Evolutionary conservation across 2,797 vertebrate species (phyloP), one percentile per base, ranked within the genome.

Genomic region (Epinephelus awoara): DNA sequence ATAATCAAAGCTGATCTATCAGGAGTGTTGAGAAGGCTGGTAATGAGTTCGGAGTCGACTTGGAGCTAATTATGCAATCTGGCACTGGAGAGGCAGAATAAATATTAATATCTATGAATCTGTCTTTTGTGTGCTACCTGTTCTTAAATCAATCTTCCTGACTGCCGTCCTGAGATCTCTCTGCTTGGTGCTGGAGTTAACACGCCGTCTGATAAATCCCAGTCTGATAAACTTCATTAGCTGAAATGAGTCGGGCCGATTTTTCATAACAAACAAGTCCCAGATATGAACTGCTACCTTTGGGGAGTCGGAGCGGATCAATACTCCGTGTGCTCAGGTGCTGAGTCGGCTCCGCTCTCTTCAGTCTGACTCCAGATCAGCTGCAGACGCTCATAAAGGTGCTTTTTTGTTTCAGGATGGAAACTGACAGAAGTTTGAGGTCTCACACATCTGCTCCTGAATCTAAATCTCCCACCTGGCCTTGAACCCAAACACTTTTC

Each of bases 81-180:
- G 66, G 27, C 67, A 18, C 56, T 2, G 62, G 15, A 25, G 79
- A 71, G 75, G 13, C 18, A 2, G 59, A 46, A 75, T 66, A 59
- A 76, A 73, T 80, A 73, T 80, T 74, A 78, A 88, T 73, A 75
- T 72, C 67, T 21, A 7, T 21, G 34, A 75, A 79, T 75, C 42
- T 75, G 14, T 76, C 67, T 54, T 57, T 42, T 44, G 77, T 56
- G 67, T 5, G 15, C 61, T 51, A 49, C 65, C 50, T 40, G 83
- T 61, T 74, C 54, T 42, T 65, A 38, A 66, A 74, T 82, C 55
- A 70, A 62, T 75, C 67, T 71, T 55, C 57, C 44, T 29, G 42
- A 87, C 72, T 7, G 47, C 51, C 82, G 21, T 38, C 59, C 14
- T 4, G 75, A 84, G 85, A 72, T 38, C 57, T 18, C 23, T 62